Conservation (phyloP, 2,888 invertebrate genomes). For the Cantharis lateralis region DNA sequence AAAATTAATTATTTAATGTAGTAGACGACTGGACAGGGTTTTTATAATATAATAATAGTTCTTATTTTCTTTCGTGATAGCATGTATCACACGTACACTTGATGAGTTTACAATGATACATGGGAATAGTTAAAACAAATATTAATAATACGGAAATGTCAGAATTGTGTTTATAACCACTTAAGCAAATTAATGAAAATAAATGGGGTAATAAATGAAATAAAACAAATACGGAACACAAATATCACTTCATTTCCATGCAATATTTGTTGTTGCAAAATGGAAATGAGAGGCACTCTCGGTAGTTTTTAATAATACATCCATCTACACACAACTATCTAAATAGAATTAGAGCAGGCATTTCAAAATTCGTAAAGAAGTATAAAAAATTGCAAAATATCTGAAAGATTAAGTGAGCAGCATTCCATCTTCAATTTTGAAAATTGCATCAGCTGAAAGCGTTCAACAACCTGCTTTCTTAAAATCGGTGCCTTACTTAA, state of each 20-base stretch:
- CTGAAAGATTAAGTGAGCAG: background rate
- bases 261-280: background rate
- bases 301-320: background rate
- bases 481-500: background rate
- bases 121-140: background rate
- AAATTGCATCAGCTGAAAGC: background rate
- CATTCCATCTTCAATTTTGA: background rate
- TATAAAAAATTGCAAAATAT: background rate
- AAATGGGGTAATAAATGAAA: background rate
- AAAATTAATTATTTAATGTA: background rate
- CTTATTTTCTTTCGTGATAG: background rate
- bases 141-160: background rate
- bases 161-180: background rate
- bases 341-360: background rate
- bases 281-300: background rate
- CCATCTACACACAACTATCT: too few relatives aligned
- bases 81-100: background rate
- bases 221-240: background rate
- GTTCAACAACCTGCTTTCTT: background rate
- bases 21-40: background rate
- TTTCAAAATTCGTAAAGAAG: background rate
- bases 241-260: background rate
- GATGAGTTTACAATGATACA: background rate
- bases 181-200: background rate
- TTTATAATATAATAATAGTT: background rate